Base-by-base conservation (phyloP, 2,113 vertebrate genomes). In the Microcebus griseorufus region DNA sequence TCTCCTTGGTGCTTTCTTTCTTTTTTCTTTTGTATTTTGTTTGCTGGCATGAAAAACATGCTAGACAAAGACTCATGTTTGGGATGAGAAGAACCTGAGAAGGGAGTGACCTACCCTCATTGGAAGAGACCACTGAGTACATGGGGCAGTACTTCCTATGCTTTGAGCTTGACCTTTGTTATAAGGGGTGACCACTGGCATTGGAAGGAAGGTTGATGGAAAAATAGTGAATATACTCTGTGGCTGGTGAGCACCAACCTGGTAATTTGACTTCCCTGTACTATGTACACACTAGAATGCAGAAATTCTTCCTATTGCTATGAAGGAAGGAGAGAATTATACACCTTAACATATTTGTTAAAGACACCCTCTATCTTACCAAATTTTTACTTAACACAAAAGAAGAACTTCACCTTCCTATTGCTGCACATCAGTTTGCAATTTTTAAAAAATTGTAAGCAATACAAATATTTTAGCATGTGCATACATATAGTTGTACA, bases 51-150 rank as follows among this genome's bases (percentile, higher is more conserved):
- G 65, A 73, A 84, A 96, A 70, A 92, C 60, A 78, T 48, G 6
- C 23, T 93, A 79, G 25, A 81, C 37, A 60, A 97, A 85, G 72
- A 91, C 62, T 93, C 32, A 55, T 48, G 23, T 95, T 87, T 81
- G 22, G 55, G 78, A 82, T 48, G 42, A 87, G 58, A 34, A 94
- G 62, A 92, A 55, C 11, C 27, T 29, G 3, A 39, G 58, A 83
- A 42, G 16, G 42, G 34, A 87, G 29, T 69, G 55, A 39, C 6
- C 17, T 51, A 5, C 32, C 9, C n/a, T 94, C 53, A 62, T n/a
- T 64, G 27, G 60, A 91, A 83, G 34, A 12, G 58, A n/a, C 37
- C 60, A 88, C 60, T 73, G 64, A 86, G 14, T 39, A 45, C 32
- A 1, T 25, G 69, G 25, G 42, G 42, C 14, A 48, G 17, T 32